Conservation (phyloP, 2,888 invertebrate species). For the Drymonia ruficornis region DNA sequence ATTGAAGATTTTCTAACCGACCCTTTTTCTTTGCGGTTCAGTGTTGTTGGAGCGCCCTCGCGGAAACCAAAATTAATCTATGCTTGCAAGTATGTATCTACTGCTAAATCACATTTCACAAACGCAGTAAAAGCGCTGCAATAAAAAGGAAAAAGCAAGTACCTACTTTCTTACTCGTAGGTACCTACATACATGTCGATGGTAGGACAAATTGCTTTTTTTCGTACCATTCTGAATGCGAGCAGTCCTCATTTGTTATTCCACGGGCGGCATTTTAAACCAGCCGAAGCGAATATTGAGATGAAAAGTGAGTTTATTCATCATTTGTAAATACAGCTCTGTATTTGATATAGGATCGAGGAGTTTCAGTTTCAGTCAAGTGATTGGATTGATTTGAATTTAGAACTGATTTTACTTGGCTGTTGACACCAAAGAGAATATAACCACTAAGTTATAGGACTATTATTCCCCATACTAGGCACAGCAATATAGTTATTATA, state of each 20-base stretch:
- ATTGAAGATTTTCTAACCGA: too few species aligned
- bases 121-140: too few species aligned
- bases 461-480: too few species aligned
- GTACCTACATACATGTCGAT: conserved; percentile 17
- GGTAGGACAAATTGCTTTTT: conserved; percentile 27
- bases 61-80: too few species aligned
- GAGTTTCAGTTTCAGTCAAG: conserved; percentile 3
- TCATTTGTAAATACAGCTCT: conserved; percentile 17
- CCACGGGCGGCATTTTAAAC: conserved; percentile 28
- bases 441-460: too few species aligned
- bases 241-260: conserved; percentile 37
- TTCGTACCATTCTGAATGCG: conserved; percentile 21
- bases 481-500: too few species aligned
- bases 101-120: too few species aligned
- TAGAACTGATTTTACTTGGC: neutral
- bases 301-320: conserved; percentile 17
- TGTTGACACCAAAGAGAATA: neutral
- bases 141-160: neutral
- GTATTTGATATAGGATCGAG: neutral
- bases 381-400: neutral
- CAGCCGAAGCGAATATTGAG: conserved; percentile 22
- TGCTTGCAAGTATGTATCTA: too few species aligned
- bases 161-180: neutral
- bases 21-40: too few species aligned
- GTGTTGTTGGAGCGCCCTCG: too few species aligned